Conservation (phyloP, 2,113 vertebrate species). For the Halichoeres trimaculatus region DNA sequence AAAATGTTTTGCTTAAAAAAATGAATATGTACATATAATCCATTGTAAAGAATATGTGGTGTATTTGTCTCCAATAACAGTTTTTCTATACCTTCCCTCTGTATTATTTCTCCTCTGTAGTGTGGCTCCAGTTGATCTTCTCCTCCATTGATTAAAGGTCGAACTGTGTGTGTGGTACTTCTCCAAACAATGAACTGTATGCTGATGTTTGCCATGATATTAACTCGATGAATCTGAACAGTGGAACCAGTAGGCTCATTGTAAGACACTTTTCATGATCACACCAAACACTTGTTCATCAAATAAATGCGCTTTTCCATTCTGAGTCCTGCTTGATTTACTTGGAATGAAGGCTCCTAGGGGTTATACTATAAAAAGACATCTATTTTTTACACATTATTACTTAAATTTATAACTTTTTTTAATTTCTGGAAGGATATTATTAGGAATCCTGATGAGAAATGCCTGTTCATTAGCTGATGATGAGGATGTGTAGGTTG, state of each 20-base stretch:
- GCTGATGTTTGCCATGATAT: constrained; percentile 51
- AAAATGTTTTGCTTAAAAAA: constrained; percentile 82
- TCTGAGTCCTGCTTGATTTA: constrained; percentile 39
- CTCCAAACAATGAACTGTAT: constrained; percentile 66
- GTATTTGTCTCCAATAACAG: constrained; percentile 82
- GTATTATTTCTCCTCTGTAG: constrained; percentile 89
- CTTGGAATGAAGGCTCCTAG: background rate
- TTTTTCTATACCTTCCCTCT: constrained; percentile 91
- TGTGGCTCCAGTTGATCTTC: constrained; percentile 79
- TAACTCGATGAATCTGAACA: constrained; percentile 27
- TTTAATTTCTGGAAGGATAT: too few relatives aligned
- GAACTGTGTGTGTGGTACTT: constrained; percentile 87
- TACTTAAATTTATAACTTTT: too few relatives aligned
- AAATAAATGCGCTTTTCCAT: constrained; percentile 79
- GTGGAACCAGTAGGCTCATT: constrained; percentile 44
- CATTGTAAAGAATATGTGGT: constrained; percentile 88
- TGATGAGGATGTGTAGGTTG: too few relatives aligned
- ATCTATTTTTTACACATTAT: too few relatives aligned
- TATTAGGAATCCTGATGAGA: too few relatives aligned
- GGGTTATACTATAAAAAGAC: too few relatives aligned
- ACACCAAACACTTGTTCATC: constrained; percentile 64
- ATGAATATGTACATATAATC: constrained; percentile 95
- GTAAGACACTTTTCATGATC: constrained; percentile 61
- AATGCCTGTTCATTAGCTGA: too few relatives aligned
- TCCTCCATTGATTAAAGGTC: constrained; percentile 86